Percentiles rank a stretch among this genome's conserved stretches.
Conservation (phyloP, 2,113 vertebrate species). For the Diphyllodes magnificus region DNA sequence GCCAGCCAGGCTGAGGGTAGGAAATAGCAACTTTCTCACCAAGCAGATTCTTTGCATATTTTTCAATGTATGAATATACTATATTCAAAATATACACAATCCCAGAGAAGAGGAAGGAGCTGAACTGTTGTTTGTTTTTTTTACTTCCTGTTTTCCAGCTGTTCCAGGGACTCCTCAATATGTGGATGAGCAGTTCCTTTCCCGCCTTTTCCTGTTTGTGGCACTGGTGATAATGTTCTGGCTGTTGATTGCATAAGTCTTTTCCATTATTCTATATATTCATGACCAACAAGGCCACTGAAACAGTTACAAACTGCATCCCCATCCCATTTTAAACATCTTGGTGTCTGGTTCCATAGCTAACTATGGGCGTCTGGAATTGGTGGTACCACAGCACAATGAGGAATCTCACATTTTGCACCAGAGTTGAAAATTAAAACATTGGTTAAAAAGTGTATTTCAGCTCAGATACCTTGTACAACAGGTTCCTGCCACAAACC, state of each 20-base stretch:
- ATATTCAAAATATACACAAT: not conserved
- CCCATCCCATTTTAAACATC: constrained; percentile 44
- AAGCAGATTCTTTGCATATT: not conserved
- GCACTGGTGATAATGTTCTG: constrained; percentile 98
- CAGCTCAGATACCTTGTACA: not conserved
- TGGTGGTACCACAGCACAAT: constrained; percentile 20
- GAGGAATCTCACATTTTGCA: constrained; percentile 51
- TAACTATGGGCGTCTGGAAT: constrained; percentile 43
- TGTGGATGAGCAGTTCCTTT: constrained; percentile 95
- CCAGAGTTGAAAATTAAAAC: constrained; percentile 60
- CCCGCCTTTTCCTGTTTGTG: constrained; percentile 96
- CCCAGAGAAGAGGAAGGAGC: not conserved
- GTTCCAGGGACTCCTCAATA: constrained; percentile 95
- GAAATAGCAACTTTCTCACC: not conserved
- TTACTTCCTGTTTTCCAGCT: constrained; percentile 72
- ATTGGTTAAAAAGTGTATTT: constrained; percentile 15
- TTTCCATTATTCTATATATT: constrained; percentile 21
- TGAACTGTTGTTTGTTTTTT: constrained; percentile 20
- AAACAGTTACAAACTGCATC: constrained; percentile 54
- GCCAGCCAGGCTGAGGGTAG: not conserved
- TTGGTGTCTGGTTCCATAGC: constrained; percentile 57
- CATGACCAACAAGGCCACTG: constrained; percentile 16
- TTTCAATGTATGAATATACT: not conserved
- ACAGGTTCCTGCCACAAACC: constrained; percentile 31
- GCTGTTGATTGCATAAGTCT: constrained; percentile 90